phyloP scores from a whole-genome alignment of 2,797 vertebrate genomes.

The Linurgus olivaceus region DNA sequence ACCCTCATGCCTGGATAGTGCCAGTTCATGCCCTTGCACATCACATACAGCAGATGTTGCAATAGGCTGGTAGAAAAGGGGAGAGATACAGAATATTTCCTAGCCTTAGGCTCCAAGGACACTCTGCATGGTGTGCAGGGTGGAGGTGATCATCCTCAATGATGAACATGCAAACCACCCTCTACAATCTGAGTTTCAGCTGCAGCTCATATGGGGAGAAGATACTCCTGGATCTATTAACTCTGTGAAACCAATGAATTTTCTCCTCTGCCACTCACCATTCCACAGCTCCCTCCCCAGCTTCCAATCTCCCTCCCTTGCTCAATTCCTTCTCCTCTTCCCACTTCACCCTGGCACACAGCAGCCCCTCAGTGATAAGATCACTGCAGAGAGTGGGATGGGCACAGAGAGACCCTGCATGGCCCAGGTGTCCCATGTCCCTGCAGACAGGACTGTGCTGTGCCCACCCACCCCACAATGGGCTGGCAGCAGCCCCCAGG shows the following conservation, averaged over 20 bases:
- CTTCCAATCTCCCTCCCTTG: neutral
- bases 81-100: neutral
- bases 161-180: neutral
- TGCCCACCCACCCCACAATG: neutral
- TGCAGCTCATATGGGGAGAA: neutral
- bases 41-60: neutral
- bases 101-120: neutral
- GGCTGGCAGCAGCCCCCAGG: neutral
- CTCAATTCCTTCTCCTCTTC: neutral
- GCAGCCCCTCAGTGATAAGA: neutral
- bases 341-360: neutral
- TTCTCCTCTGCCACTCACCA: neutral
- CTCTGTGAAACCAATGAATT: neutral
- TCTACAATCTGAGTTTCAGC: neutral
- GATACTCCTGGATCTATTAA: neutral
- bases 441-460: neutral
- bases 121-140: neutral
- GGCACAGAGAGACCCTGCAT: neutral
- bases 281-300: neutral
- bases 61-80: neutral
- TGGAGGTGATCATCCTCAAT: neutral
- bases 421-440: neutral
- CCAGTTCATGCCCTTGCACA: neutral
- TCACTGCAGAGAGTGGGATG: neutral
- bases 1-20: neutral